These are phyloP conservation scores for Ligdia adustata DNA, from an alignment of 2,888 invertebrate species.

Conservation along the genomic window DNA sequence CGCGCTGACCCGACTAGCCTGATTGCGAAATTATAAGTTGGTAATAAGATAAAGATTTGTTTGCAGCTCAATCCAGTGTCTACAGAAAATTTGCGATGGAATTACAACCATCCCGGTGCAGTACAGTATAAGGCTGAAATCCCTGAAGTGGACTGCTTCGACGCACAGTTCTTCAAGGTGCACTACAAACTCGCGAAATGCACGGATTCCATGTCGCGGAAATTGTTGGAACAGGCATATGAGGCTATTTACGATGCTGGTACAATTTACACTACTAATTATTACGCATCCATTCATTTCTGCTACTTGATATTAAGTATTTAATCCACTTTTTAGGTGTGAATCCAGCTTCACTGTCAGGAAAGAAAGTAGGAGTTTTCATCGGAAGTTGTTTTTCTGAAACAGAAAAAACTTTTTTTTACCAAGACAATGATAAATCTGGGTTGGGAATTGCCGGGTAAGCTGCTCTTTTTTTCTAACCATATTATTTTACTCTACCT, in stretches of 20 bases:
- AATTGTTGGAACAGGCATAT: no score
- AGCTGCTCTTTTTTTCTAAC: not conserved
- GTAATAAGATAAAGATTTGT: no score
- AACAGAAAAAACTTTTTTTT: constrained; percentile 75
- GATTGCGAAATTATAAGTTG: no score
- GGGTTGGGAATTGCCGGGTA: constrained; percentile 40
- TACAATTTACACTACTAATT: no score
- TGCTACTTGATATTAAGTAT: no score
- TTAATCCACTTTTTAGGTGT: no score
- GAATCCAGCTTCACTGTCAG: constrained; percentile 78
- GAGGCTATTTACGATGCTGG: no score
- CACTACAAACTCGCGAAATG: not conserved
- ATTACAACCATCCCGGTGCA: not conserved
- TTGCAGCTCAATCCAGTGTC: not conserved
- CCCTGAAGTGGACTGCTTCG: not conserved
- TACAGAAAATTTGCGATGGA: not conserved
- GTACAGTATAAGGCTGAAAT: not conserved
- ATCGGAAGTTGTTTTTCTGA: constrained; percentile 78
- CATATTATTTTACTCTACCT: no score
- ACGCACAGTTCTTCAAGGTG: not conserved
- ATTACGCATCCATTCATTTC: no score
- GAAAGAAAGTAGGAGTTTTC: constrained; percentile 73
- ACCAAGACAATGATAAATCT: constrained; percentile 10
- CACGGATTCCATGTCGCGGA: no score
- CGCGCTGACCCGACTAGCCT: no score